Percentiles rank a stretch among this genome's conserved stretches.
Conservation (phyloP, 1,140 invertebrate species). For the Hormaphis cornu region DNA sequence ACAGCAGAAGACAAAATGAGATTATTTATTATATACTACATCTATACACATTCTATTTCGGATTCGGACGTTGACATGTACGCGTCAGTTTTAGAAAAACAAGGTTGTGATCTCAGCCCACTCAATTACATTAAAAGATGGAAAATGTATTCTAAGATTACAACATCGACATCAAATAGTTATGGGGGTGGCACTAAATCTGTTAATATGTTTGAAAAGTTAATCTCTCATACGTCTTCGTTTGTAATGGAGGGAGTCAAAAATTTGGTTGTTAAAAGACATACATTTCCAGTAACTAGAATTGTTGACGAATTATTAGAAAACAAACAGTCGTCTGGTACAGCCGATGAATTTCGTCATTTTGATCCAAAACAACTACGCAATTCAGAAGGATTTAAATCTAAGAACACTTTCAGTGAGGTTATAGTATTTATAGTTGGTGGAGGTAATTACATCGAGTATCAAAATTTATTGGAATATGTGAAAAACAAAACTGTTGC, state of each 20-base stretch:
- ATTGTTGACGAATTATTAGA: conserved; percentile 89
- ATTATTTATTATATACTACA: conserved; percentile 89
- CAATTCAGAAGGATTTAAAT: conserved; percentile 52
- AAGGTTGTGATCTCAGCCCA: conserved; percentile 75
- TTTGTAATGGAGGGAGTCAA: conserved; percentile 99
- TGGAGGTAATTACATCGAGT: conserved; percentile 98
- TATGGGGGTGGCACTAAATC: conserved; percentile 95
- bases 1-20: conserved; percentile 87
- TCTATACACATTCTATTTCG: conserved; percentile 68
- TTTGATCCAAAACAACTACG: conserved; percentile 86
- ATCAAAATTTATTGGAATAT: conserved; percentile 95
- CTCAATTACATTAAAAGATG: conserved; percentile 81
- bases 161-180: conserved; percentile 54
- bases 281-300: conserved; percentile 83
- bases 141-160: conserved; percentile 78
- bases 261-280: conserved; percentile 95
- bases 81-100: conserved; percentile 62
- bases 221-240: conserved; percentile 91
- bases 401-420: conserved; percentile 56
- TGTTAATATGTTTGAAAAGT: conserved; percentile 95
- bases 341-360: conserved; percentile 65
- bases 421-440: conserved; percentile 95
- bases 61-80: conserved; percentile 75
- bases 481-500: conserved; percentile 55
- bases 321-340: conserved; percentile 51